Evolutionary conservation across 2,888 invertebrate genomes (phyloP).

Genomic region (Apomyelois bistriatella): DNA sequence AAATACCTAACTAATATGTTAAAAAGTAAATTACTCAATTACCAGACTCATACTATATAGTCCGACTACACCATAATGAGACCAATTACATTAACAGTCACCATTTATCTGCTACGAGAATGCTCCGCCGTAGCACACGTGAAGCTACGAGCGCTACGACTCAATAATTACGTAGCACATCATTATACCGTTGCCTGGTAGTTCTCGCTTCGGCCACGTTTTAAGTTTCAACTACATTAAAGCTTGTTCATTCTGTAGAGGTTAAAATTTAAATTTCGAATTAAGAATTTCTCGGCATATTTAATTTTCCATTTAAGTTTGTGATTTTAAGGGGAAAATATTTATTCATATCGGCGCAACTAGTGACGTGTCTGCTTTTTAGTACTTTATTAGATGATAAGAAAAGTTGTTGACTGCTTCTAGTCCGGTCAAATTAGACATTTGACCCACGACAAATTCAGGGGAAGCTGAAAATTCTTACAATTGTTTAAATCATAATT

Average conservation of each 20-base stretch:
- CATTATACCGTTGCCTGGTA: background rate
- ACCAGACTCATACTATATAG: no score
- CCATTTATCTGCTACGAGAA: background rate
- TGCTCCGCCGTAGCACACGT: background rate
- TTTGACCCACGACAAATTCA: no score
- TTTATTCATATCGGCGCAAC: no score
- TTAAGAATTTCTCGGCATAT: background rate
- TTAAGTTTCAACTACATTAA: slow-evolving; percentile 1
- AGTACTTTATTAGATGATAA: no score
- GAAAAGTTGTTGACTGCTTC: no score
- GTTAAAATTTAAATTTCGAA: background rate
- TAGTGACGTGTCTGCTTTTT: no score
- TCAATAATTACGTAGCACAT: slow-evolving; percentile 6
- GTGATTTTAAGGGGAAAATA: no score
- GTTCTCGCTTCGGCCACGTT: background rate
- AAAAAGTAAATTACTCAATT: no score
- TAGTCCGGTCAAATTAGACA: no score
- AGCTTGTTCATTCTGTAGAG: background rate
- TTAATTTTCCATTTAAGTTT: background rate
- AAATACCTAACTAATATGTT: no score
- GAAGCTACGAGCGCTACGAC: slow-evolving; percentile 3
- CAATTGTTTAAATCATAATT: no score
- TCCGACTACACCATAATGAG: background rate
- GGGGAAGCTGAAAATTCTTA: no score
- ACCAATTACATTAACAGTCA: slow-evolving; percentile 4